Base-by-base conservation (phyloP, 2,888 invertebrate species). In the Pyrocoelia pectoralis region DNA sequence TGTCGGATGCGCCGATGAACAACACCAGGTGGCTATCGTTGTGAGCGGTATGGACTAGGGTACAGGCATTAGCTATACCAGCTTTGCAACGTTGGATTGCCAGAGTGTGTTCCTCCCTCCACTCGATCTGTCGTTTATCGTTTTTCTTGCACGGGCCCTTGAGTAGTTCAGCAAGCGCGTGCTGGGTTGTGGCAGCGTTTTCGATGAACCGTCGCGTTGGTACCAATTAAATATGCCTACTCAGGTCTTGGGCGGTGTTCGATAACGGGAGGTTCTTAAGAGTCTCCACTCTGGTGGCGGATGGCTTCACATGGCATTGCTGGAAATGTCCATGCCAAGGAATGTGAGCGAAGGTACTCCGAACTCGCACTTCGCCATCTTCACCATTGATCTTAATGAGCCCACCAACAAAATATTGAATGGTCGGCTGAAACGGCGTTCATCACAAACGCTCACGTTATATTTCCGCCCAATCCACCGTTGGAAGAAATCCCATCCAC, bases 301-400 rank as follows among this genome's bases (percentile, higher is more conserved):
- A 40, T 13, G 40, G 40, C 8, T 40, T 40, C 29, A 40, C 4
- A 40, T 40, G 24, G 24, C 13, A 6, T 40, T 9, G 13, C 40
- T 40, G 3, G 40, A 40, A 40, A 40, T 40, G 12, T 40, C 40
- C 13, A 40, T 12, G 13, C 2, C 40, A 4, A n/a, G 13, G 4
- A 40, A 40, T 4, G 40, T 40, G 3, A 40, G n/a, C n/a, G 40
- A 40, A 12, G 40, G 40, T 2, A 40, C 13, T 4, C 40, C 40
- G 4, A 40, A 40, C 40, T 40, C 40, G 40, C 40, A 40, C 40
- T 40, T 40, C 4, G 40, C 29, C n/a, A n/a, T n/a, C n/a, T n/a
- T n/a, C n/a, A n/a, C n/a, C n/a, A n/a, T n/a, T n/a, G n/a, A n/a
- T n/a, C 24, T 24, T 6, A 5, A 24, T 24, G 24, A 24, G 24